Base-by-base conservation (phyloP, 64 coral and sea anemone genomes). In the Porites lutea region DNA sequence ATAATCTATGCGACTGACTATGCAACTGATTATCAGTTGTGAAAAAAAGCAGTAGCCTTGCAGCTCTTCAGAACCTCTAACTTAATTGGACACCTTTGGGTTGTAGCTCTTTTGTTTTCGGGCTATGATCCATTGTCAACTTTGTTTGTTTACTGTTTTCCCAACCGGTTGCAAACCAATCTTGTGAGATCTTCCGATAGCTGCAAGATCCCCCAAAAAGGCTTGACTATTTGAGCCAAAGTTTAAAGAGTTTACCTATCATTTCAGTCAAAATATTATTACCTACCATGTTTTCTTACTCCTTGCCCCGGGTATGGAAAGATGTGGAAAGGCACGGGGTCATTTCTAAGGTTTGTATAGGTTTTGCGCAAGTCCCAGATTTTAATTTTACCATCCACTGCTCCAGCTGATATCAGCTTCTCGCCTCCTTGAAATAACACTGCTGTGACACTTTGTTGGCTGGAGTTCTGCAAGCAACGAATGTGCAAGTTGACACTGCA, bases 381-480 rank as follows among this genome's bases (percentile, higher is more conserved):
- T 69, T 99, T 99, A 19, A 99, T 93, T 61, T 94, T 96, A 8
- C 97, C 97, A 88, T 99, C 97, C 92, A 96, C 90, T 54, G 97
- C 97, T 80, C 97, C 97, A 66, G 94, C 77, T 49, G 97, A 99
- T 69, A 99, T 94, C 1, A 99, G 37, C 70, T 82, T 93, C 23
- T 99, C 88, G 14, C 87, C 77, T 54, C 88, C 97, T 96, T 99
- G 97, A 73, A 93, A 99, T 52, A 91, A 63, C 55, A 99, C 97
- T 79, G 97, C 67, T 52, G 97, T 99, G 2, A 99, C 97, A 86
- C 93, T 96, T 52, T 99, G 97, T 74, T 99, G 97, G 0, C 81
- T 63, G 0, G 88, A 96, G 82, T 94, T 92, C 97, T 99, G 57
- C n/a, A 54, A 19, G 70, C 48, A 48, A 13, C 55, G 16, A 54